Evolutionary conservation across 2,797 vertebrate species (phyloP).

Genomic region (Huso huso): DNA sequence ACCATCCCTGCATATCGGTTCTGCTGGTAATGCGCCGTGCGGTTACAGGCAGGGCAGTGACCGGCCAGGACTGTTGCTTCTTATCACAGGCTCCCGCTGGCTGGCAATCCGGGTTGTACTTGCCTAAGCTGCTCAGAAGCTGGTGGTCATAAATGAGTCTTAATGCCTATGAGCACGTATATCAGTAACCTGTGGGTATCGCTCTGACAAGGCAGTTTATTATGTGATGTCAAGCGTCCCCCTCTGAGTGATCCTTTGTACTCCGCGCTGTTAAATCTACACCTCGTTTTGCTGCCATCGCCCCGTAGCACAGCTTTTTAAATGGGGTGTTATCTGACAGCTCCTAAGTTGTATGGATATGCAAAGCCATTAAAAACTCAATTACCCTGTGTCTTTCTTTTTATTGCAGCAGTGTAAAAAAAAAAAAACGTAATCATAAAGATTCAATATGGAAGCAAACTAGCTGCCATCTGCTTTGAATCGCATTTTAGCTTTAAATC

Average conservation of each 20-base stretch:
- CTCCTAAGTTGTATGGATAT: constrained; percentile 45
- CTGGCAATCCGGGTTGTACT: constrained; percentile 4
- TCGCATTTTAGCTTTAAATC: constrained; percentile 44
- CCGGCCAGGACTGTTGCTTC: too few relatives aligned
- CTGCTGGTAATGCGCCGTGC: too few relatives aligned
- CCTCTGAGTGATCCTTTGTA: constrained; percentile 13
- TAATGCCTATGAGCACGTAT: background rate
- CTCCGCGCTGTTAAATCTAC: constrained; percentile 7
- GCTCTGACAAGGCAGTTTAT: constrained; percentile 15
- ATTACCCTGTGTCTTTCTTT: constrained; percentile 50
- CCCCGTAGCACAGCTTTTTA: constrained; percentile 25
- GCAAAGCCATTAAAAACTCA: constrained; percentile 82
- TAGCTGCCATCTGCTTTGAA: constrained; percentile 55
- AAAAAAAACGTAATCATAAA: constrained; percentile 62
- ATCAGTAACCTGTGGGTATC: constrained; percentile 6
- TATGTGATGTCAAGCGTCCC: constrained; percentile 14
- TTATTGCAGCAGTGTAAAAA: constrained; percentile 57
- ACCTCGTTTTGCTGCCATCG: constrained; percentile 15
- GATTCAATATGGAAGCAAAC: constrained; percentile 75
- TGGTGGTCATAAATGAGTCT: constrained; percentile 13
- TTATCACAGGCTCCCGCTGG: background rate
- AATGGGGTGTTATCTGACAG: constrained; percentile 43
- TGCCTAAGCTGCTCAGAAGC: constrained; percentile 11
- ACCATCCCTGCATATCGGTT: too few relatives aligned
- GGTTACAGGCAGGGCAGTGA: too few relatives aligned